Conservation (phyloP, 2,888 invertebrate species). For the Globia sparganii region DNA sequence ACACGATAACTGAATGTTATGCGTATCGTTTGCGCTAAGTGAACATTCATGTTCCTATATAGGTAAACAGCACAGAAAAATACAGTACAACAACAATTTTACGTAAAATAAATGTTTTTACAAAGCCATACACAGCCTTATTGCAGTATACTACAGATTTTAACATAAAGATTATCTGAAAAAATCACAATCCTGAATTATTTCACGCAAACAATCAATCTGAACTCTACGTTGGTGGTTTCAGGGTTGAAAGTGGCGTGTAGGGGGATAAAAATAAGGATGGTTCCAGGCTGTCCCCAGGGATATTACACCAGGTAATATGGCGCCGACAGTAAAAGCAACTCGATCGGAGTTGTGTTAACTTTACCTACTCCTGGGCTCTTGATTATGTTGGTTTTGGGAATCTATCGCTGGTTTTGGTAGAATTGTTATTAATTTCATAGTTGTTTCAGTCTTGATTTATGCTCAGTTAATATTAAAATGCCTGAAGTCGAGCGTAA, state of each 20-base stretch:
- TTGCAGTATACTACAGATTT: constrained; percentile 66
- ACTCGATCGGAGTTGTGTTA: constrained; percentile 64
- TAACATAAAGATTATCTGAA: constrained; percentile 70
- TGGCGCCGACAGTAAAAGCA: constrained; percentile 60
- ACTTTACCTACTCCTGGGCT: constrained; percentile 57
- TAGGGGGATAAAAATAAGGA: constrained; percentile 39
- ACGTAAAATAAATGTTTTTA: constrained; percentile 56
- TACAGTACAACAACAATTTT: constrained; percentile 41
- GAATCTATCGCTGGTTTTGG: constrained; percentile 35
- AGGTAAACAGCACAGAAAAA: constrained; percentile 37
- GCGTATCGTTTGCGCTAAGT: constrained; percentile 13
- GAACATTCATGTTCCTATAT: constrained; percentile 23
- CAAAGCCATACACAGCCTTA: constrained; percentile 58
- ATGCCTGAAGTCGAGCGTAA: background rate
- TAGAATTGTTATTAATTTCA: constrained; percentile 24
- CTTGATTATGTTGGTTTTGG: constrained; percentile 57
- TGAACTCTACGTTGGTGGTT: background rate
- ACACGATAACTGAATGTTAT: constrained; percentile 26
- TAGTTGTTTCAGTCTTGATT: background rate
- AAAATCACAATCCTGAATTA: constrained; percentile 65
- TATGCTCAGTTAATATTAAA: background rate
- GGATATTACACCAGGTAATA: constrained; percentile 67
- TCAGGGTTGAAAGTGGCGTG: constrained; percentile 37
- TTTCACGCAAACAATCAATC: background rate
- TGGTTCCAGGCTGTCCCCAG: constrained; percentile 53